Conservation (phyloP, 2,113 vertebrate species). For the Cyphomyrus discorhynchus region DNA sequence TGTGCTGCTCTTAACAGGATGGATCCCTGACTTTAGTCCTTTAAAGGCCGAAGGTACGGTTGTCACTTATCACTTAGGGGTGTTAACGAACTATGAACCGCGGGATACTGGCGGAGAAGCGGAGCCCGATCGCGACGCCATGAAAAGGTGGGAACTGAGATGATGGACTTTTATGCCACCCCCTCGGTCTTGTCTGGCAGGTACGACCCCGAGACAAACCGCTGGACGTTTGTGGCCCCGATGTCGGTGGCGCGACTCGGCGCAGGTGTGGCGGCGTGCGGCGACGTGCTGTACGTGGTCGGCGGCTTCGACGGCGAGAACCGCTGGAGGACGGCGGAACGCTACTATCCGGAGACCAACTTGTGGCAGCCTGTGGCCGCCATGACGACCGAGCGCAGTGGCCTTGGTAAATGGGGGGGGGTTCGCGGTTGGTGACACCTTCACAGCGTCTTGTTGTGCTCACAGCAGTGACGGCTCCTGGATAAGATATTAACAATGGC, state of each 20-base stretch:
- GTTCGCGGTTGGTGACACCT: neutral
- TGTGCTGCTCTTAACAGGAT: neutral
- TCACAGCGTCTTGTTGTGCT: neutral
- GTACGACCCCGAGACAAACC: constrained; percentile 67
- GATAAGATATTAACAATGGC: neutral
- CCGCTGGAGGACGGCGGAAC: constrained; percentile 63
- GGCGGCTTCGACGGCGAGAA: constrained; percentile 67
- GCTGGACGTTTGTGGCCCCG: constrained; percentile 60
- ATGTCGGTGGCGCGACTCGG: constrained; percentile 67
- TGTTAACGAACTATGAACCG: neutral
- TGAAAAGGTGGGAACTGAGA: neutral
- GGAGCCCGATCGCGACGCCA: neutral
- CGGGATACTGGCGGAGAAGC: neutral
- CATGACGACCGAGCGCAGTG: constrained; percentile 62
- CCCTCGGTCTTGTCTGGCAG: constrained; percentile 36
- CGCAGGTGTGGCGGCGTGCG: constrained; percentile 57
- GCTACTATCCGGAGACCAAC: constrained; percentile 65
- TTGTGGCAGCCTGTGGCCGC: constrained; percentile 60
- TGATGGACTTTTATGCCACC: neutral
- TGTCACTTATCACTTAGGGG: neutral
- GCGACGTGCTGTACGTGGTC: constrained; percentile 62
- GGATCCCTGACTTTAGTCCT: neutral
- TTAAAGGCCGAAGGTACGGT: neutral
- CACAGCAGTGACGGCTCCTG: neutral
- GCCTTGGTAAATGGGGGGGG: constrained; percentile 54